Base-by-base conservation (phyloP, 1,140 invertebrate species). In the Cephus cinctus region DNA sequence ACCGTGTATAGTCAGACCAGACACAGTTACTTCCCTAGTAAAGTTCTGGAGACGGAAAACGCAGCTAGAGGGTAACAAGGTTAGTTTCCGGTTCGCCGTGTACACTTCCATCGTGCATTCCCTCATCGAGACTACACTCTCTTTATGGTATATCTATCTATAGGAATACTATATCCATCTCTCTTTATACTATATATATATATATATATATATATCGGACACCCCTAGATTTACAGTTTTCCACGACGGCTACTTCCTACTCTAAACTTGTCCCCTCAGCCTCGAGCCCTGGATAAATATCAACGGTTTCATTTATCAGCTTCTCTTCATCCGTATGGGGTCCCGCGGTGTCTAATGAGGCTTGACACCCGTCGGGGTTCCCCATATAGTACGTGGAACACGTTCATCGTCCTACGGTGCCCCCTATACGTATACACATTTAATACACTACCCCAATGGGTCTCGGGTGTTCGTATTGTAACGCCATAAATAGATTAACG, bases 291-390 rank as follows among this genome's bases (percentile, higher is more conserved):
- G n/a, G n/a, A n/a, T n/a, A n/a, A n/a, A n/a, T n/a, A n/a, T n/a
- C n/a, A n/a, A n/a, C n/a, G n/a, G n/a, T n/a, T n/a, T n/a, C n/a
- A 34, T 34, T 5, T 12, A 34, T 34, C 32, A 35, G n/a, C 16
- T 14, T 11, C 32, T n/a, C 14, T 35, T 35, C 16, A 38, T 38
- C 12, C 54, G 47, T 53, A 62, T 45, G 53, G 48, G 56, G 51
- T 65, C 57, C 50, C 54, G 49, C 54, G 54, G 43, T 61, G 63
- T 67, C 63, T 67, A 69, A 65, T 69, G 66, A 67, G 63, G 53
- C 64, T 63, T 55, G 62, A 67, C 61, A 58, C 62, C 54, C 45
- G 32, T 34, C 36, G 9, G 19, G 25, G 23, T 22, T 35, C 44
- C 38, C 47, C 44, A 57, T 58, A 52, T 50, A 47, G 43, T 43